phyloP scores from a whole-genome alignment of 1,140 invertebrate genomes.

The Bombus breviceps region DNA sequence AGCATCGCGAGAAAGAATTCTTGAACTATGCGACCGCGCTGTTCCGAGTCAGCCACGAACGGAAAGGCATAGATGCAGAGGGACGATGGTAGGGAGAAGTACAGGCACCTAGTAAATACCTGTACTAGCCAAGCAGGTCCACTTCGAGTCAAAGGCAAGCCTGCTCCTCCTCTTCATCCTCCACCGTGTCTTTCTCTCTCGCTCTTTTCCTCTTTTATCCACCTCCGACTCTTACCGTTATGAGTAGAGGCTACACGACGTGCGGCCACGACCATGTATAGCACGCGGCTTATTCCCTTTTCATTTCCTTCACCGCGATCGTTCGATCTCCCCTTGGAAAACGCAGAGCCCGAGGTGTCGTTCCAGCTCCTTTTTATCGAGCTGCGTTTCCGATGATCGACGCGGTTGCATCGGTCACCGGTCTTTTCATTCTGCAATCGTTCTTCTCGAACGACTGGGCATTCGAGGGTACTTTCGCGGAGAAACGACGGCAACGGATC shows the following conservation, averaged over 20 bases:
- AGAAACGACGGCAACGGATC: not conserved
- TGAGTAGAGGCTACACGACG: slow-evolving; percentile 57
- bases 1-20: slow-evolving; percentile 61
- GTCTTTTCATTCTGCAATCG: not conserved
- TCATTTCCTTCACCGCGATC: slow-evolving; percentile 45
- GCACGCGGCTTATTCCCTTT: slow-evolving; percentile 41
- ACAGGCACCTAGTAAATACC: slow-evolving; percentile 71
- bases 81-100: slow-evolving; percentile 13
- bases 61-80: slow-evolving; percentile 1
- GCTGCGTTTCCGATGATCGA: slow-evolving; percentile 1
- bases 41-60: slow-evolving; percentile 42
- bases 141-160: slow-evolving; percentile 62
- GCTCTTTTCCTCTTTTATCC: slow-evolving; percentile 43
- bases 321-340: slow-evolving; percentile 12
- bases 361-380: not conserved
- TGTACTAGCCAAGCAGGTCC: slow-evolving; percentile 73
- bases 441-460: not conserved
- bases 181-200: not conserved
- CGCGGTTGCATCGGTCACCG: slow-evolving; percentile 3
- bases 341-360: not conserved
- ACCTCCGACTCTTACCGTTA: slow-evolving; percentile 70
- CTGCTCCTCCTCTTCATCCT: slow-evolving; percentile 54
- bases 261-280: slow-evolving; percentile 3
- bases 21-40: slow-evolving; percentile 59
- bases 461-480: not conserved